phyloP scores from a whole-genome alignment of 2,113 vertebrate genomes.

The Calyptomena viridis region DNA sequence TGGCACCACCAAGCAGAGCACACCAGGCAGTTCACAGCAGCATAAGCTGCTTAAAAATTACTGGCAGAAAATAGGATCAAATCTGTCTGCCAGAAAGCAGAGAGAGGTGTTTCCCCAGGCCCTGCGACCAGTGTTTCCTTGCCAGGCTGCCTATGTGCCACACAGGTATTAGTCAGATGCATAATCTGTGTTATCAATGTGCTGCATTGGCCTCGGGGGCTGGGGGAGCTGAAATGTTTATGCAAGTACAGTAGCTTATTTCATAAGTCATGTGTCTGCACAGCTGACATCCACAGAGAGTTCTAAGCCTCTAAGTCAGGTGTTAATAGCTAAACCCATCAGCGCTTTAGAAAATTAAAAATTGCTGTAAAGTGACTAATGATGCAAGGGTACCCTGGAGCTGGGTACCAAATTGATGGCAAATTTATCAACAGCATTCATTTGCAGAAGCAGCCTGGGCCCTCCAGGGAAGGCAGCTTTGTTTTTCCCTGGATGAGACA shows the following conservation, averaged over 20 bases:
- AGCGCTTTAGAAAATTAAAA: not conserved
- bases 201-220: not conserved
- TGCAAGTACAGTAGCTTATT: constrained; percentile 37
- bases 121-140: not conserved
- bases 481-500: not conserved
- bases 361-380: not conserved
- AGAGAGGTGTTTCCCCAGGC: constrained; percentile 9
- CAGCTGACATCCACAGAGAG: constrained; percentile 3
- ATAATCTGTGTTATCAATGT: not conserved
- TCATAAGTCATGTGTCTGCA: constrained; percentile 14
- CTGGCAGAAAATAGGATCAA: not conserved
- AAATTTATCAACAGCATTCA: not conserved
- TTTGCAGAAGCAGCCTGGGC: not conserved
- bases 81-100: not conserved
- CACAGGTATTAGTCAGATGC: constrained; percentile 4
- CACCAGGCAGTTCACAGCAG: not conserved
- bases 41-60: constrained; percentile 13
- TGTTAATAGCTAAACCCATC: constrained; percentile 5
- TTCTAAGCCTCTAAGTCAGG: constrained; percentile 10
- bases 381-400: not conserved
- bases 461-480: not conserved
- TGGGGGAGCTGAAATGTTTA: not conserved
- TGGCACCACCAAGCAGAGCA: not conserved
- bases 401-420: not conserved
- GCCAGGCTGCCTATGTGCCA: not conserved